Conservation (phyloP, 2,113 vertebrate species). For the Propithecus coquereli region DNA sequence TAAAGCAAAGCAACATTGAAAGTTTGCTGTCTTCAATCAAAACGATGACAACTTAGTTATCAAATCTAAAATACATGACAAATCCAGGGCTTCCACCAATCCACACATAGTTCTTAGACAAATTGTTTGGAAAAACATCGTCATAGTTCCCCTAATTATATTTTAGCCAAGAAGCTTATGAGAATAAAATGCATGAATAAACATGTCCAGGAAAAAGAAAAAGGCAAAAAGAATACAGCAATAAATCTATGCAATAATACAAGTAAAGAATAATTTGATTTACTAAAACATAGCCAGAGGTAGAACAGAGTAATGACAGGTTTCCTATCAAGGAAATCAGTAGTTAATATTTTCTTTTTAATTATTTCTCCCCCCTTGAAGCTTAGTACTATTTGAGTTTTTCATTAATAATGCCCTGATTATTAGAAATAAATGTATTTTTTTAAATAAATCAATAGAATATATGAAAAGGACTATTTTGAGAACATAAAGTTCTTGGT, state of each 20-base stretch:
- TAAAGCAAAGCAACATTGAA: background rate
- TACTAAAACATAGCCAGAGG: background rate
- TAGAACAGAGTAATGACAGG: background rate
- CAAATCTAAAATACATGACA: background rate
- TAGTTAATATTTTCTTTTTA: background rate
- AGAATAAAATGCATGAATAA: background rate
- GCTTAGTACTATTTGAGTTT: background rate
- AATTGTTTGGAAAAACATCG: background rate
- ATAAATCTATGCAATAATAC: background rate
- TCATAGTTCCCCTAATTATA: background rate
- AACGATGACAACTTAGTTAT: background rate
- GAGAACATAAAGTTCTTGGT: background rate
- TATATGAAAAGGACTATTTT: background rate
- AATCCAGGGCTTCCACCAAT: background rate
- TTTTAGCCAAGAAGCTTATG: background rate
- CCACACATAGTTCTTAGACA: background rate
- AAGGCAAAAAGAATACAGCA: background rate
- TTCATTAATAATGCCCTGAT: background rate
- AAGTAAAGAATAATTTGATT: background rate
- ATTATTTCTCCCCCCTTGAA: background rate
- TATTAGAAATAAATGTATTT: background rate
- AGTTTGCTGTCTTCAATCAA: background rate
- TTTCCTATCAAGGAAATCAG: background rate
- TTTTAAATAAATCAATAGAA: background rate
- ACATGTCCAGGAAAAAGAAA: background rate